Evolutionary conservation across 2,113 vertebrate species (phyloP).

Genomic region (Myocastor coypus): DNA sequence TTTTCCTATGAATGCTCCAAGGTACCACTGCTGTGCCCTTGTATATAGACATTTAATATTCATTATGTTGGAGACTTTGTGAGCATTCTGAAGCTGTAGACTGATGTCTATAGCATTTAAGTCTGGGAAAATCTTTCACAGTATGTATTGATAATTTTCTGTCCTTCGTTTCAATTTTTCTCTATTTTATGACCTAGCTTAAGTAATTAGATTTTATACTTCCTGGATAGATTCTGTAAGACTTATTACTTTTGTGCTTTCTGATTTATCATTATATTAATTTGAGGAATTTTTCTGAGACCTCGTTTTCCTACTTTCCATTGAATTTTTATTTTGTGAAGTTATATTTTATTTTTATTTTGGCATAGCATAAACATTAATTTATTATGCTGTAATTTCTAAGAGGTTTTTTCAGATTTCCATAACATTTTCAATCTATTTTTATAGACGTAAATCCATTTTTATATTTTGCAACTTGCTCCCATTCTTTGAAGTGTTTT

Average conservation of each 20-base stretch:
- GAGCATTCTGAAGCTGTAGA: conserved; percentile 30
- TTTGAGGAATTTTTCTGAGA: neutral
- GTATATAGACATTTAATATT: neutral
- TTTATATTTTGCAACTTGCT: neutral
- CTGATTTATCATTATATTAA: neutral
- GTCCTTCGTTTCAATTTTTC: neutral
- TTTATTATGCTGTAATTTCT: neutral
- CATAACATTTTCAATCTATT: neutral
- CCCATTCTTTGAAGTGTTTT: neutral
- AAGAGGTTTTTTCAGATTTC: neutral
- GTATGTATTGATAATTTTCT: conserved; percentile 19
- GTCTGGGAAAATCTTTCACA: neutral
- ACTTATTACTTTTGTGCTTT: conserved; percentile 26
- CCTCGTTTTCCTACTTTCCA: conserved; percentile 28
- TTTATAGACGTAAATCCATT: neutral
- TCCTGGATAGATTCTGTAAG: neutral
- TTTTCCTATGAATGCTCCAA: neutral
- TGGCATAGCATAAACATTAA: neutral
- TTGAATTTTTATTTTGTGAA: conserved; percentile 1
- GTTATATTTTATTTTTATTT: conserved; percentile 31
- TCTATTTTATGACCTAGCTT: neutral
- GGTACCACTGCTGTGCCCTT: neutral
- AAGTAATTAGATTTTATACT: neutral
- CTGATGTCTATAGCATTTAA: neutral
- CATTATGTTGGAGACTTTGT: conserved; percentile 7